Percentiles rank a stretch among this genome's conserved stretches.
phyloP scores from a whole-genome alignment of 2,113 vertebrate species.

The Triplophysa tibetana region DNA sequence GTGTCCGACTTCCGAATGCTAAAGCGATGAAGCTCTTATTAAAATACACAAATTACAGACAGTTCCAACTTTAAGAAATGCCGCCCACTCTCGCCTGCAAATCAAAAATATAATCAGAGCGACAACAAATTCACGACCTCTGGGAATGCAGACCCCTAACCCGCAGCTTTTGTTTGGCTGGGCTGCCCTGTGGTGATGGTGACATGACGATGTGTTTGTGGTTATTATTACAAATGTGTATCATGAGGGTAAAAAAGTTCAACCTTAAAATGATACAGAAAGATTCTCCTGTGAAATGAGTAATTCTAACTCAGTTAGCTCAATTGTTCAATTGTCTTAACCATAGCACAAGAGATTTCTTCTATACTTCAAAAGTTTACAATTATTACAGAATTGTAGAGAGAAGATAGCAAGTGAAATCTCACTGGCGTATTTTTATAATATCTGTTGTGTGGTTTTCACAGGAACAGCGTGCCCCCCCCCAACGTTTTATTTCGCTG shows the following conservation, averaged over 20 bases:
- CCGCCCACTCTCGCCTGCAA: no score
- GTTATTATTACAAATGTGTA: not conserved
- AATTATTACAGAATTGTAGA: not conserved
- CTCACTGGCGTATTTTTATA: not conserved
- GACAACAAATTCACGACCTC: no score
- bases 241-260: not conserved
- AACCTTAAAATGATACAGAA: not conserved
- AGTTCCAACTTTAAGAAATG: no score
- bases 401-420: not conserved
- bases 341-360: not conserved
- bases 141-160: no score
- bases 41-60: no score
- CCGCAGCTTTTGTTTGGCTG: constrained; percentile 49
- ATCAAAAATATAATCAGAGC: no score
- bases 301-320: not conserved
- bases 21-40: no score
- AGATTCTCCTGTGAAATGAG: not conserved
- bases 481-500: not conserved
- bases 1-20: no score
- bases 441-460: not conserved
- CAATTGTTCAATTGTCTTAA: no score
- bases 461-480: not conserved
- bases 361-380: not conserved
- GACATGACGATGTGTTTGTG: not conserved
- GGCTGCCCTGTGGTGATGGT: constrained; percentile 47